Evolutionary conservation across 2,888 invertebrate species (phyloP), one percentile per base, ranked within the genome.

Genomic region (Andrena camellia): DNA sequence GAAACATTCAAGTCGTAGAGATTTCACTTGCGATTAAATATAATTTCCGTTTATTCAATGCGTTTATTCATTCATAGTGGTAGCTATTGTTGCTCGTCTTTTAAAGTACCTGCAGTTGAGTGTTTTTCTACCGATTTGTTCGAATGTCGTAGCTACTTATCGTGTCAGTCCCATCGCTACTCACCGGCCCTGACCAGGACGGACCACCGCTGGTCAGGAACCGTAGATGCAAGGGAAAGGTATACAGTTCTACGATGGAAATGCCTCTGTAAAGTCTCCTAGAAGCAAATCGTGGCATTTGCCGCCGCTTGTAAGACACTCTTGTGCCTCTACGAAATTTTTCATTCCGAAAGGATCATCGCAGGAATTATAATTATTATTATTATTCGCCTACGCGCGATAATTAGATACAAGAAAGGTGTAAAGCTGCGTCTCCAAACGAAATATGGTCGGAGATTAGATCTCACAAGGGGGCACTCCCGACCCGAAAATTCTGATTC

Each of bases 141-240:
- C 10, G 57, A 10, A 10, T 10, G 10, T 10, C 26, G 3, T 10
- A 57, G 4, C 13, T 26, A 10, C 4, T 4, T 23, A 57, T 57
- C 26, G 57, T 26, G 20, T 57, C 23, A 4, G 10, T 26, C 26
- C 57, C 57, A 57, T 57, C 26, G 23, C 77, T 78, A 68, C 64
- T 67, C 76, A 78, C 74, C 81, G 79, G 63, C 71, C 87, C 84
- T 84, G 87, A 82, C 86, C 75, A 78, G 67, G 59, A 76, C 62
- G 7, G 80, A 66, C 60, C 57, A 82, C 72, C 60, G 70, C 42
- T 60, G 23, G 52, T 57, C 52, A 20, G 76, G 60, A 10, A 64
- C 26, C 52, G 66, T 81, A 62, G 29, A 48, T 54, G 64, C 48
- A 62, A 69, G 69, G 69, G 69, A 78, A 69, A 69, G 78, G 68